Conservation (phyloP, 2,113 vertebrate genomes). For the Sander lucioperca region DNA sequence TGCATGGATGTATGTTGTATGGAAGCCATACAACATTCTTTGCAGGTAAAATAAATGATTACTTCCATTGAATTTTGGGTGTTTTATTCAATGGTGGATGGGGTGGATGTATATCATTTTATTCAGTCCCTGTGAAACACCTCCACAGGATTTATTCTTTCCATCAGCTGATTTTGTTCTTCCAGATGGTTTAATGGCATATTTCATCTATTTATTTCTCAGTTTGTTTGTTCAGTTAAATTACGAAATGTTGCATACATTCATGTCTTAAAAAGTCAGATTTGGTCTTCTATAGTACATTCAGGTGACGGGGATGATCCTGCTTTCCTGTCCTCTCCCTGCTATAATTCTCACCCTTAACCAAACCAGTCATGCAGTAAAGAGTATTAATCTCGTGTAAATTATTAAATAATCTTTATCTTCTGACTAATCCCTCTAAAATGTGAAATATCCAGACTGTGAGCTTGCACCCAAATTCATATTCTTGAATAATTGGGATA, state of each 20-base stretch:
- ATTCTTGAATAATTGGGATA: slow-evolving; percentile 19
- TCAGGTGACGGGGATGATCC: slow-evolving; percentile 16
- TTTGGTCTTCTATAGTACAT: no score
- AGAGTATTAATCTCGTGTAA: slow-evolving; percentile 51
- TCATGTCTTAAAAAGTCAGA: background rate
- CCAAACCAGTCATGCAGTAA: slow-evolving; percentile 21
- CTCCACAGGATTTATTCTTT: background rate
- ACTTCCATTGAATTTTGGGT: no score
- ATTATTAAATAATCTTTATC: slow-evolving; percentile 41
- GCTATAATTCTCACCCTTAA: slow-evolving; percentile 13
- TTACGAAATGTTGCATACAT: background rate
- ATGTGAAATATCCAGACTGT: slow-evolving; percentile 13
- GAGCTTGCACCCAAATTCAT: background rate
- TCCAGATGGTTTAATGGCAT: background rate
- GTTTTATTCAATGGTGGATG: no score
- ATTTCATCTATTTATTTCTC: background rate
- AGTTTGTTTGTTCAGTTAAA: no score
- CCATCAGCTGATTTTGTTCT: background rate
- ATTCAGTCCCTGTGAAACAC: no score
- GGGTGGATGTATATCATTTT: no score
- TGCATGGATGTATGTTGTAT: no score
- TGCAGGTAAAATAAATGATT: no score
- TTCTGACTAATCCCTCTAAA: slow-evolving; percentile 35
- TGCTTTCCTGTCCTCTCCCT: background rate
- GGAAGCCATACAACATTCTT: no score